Conservation (phyloP, 2,113 vertebrate species). For the Origma solitaria region DNA sequence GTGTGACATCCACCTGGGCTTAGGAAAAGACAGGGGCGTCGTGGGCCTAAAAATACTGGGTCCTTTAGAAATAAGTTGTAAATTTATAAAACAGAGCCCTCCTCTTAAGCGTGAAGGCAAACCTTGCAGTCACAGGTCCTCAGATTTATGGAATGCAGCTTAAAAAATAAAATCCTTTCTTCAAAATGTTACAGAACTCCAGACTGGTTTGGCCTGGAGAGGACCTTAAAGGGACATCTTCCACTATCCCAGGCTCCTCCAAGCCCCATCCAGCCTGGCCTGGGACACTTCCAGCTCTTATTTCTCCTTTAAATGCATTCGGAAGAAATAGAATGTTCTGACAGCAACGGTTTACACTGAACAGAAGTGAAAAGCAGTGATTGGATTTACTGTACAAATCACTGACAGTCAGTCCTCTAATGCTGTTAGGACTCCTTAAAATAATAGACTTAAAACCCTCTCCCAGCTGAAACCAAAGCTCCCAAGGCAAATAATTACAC, state of each 20-base stretch:
- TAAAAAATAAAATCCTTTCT: background rate
- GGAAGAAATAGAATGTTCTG: background rate
- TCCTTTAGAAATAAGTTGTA: background rate
- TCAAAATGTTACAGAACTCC: background rate
- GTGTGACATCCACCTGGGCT: background rate
- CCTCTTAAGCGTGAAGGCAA: background rate
- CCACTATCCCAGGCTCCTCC: background rate
- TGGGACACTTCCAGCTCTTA: background rate
- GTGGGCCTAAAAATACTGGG: background rate
- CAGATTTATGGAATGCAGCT: background rate
- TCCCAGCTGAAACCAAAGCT: background rate
- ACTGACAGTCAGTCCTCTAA: background rate
- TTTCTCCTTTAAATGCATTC: background rate
- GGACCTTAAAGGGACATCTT: background rate
- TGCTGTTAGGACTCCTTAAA: background rate
- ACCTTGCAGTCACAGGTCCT: background rate
- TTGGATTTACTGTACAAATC: background rate
- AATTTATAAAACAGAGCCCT: background rate
- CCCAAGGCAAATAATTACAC: background rate
- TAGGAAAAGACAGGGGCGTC: background rate
- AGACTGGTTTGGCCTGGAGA: background rate
- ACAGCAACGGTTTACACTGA: background rate
- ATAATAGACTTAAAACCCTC: background rate
- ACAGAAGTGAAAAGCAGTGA: background rate
- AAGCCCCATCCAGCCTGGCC: background rate